Evolutionary conservation across 2,888 invertebrate species (phyloP).

Genomic region (Nephrotoma appendiculata): DNA sequence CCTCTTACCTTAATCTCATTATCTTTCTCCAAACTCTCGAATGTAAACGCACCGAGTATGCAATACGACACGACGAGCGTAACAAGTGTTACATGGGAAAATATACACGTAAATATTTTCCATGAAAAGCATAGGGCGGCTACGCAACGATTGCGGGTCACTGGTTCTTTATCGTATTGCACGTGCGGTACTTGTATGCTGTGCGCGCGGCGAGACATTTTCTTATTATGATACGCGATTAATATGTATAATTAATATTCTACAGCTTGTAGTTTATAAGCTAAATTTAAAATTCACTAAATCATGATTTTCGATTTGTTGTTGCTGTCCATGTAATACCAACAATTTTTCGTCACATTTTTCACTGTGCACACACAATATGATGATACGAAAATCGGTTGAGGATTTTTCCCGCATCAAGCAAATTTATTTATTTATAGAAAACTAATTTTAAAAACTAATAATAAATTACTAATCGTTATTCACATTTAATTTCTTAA

Average conservation of each 20-base stretch:
- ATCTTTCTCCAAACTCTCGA: conserved; percentile 58
- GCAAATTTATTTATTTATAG: background rate
- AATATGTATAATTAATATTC: background rate
- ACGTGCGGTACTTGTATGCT: background rate
- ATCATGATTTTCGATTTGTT: background rate
- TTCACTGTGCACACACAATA: background rate
- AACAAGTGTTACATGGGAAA: conserved; percentile 77
- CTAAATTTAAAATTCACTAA: background rate
- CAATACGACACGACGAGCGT: conserved; percentile 82
- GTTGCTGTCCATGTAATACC: background rate
- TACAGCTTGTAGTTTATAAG: background rate
- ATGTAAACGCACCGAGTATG: conserved; percentile 73
- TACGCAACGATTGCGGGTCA: conserved; percentile 22
- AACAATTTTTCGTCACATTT: background rate
- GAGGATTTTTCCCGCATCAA: background rate
- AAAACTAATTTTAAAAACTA: background rate
- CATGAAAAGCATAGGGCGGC: conserved; percentile 39
- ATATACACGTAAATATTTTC: conserved; percentile 70
- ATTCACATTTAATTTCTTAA: background rate
- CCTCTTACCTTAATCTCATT: conserved; percentile 55
- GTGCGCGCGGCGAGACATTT: conserved; percentile 8
- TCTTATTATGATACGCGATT: background rate
- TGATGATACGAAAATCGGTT: background rate
- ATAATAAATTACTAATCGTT: background rate
- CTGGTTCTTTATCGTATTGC: conserved; percentile 6